phyloP scores from a whole-genome alignment of 2,797 vertebrate species.

The Macropodus opercularis region DNA sequence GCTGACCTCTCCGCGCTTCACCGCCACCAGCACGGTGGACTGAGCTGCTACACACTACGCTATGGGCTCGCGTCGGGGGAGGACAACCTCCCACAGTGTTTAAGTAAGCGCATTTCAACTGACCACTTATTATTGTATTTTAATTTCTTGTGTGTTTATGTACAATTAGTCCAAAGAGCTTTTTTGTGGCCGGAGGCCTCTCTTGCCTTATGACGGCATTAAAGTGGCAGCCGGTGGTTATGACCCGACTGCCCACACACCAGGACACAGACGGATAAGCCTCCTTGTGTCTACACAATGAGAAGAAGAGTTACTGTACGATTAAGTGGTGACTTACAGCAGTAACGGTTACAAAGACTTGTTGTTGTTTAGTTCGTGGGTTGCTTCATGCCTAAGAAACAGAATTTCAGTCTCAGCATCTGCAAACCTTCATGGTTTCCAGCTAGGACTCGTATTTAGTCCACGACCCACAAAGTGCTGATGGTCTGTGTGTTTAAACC shows the following conservation, averaged over 20 bases:
- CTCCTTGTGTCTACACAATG: not conserved
- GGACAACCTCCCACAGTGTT: not conserved
- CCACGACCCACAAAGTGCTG: too few species aligned
- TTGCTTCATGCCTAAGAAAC: too few species aligned
- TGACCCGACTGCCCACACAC: not conserved
- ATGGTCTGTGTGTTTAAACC: too few species aligned
- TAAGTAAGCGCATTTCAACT: not conserved
- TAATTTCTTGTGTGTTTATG: slow-evolving; percentile 4
- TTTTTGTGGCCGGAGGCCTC: not conserved
- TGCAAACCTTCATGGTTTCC: too few species aligned
- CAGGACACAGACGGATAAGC: not conserved
- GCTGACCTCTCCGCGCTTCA: too few species aligned
- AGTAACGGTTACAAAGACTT: too few species aligned
- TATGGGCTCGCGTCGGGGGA: not conserved
- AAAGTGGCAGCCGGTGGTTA: not conserved
- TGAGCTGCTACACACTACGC: not conserved
- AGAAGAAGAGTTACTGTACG: not conserved
- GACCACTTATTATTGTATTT: slow-evolving; percentile 3
- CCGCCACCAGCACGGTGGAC: too few species aligned
- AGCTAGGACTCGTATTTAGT: too few species aligned
- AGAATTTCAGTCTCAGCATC: too few species aligned
- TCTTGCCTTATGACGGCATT: not conserved
- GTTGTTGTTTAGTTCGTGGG: too few species aligned
- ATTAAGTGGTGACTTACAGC: too few species aligned
- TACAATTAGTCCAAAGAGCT: slow-evolving; percentile 2